Evolutionary conservation across 2,888 invertebrate genomes (phyloP), one percentile per base, ranked within the genome.

Genomic region (Coecobrya sp.): DNA sequence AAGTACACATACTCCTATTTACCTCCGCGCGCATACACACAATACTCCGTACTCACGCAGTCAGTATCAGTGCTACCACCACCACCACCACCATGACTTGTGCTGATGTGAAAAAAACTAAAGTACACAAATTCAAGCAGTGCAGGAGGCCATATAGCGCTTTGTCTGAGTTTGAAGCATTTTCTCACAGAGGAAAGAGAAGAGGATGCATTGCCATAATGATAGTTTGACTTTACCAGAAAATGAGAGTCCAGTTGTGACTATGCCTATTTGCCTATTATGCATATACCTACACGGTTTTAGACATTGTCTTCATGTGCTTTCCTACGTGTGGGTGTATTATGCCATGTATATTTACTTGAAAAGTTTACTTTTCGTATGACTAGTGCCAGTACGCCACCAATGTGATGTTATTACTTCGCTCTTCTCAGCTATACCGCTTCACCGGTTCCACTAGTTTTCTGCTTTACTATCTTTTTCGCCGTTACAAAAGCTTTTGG

Each of bases 201-300:
- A 13, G 55, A 76, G 55, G 59, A 87, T 79, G 76, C 76, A 89
- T 89, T 70, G 82, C 82, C 49, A 85, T 85, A 91, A 79, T 81
- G 90, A 86, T 86, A 91, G 90, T 91, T 79, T 91, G 79, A 86
- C 90, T 86, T 85, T 82, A 25, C 25, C 5, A 73, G 59, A 68
- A 81, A 89, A 85, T 85, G 55, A 82, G 89, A 82, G 89, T 70
- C 55, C 82, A 89, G 45, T 76, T 0, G 22, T 25, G n/a, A n/a
- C n/a, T n/a, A n/a, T n/a, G n/a, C n/a, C n/a, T n/a, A n/a, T n/a
- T n/a, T n/a, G n/a, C n/a, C n/a, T n/a, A n/a, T 73, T 73, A 49
- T 49, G 11, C 13, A 49, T 73, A 30, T 73, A 30, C 36, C 36
- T 73, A 36, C 70, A 16, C 42, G 2, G 4, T 27, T 5, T 0